phyloP scores from a whole-genome alignment of 2,797 vertebrate genomes.

The Liparis tanakae region DNA sequence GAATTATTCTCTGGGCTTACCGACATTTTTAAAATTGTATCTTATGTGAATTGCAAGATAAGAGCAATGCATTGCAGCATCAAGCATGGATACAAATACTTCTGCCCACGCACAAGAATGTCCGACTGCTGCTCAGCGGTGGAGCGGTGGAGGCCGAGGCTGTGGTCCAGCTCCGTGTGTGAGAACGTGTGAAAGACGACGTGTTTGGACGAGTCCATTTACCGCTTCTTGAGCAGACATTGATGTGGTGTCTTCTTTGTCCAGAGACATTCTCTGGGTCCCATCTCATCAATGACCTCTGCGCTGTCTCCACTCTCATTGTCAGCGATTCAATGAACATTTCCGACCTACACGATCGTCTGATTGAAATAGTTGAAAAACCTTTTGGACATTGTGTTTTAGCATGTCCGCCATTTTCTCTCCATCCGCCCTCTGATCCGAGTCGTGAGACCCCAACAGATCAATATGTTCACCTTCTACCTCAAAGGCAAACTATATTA shows the following conservation, averaged over 20 bases:
- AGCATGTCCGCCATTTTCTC: neutral
- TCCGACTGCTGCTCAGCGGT: too few relatives aligned
- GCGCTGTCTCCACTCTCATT: neutral
- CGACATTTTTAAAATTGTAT: neutral
- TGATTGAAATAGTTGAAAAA: constrained; percentile 1
- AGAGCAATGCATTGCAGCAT: neutral
- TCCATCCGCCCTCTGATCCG: neutral
- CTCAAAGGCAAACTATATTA: neutral
- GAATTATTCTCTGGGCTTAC: neutral
- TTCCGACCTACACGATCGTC: neutral
- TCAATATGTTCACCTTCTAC: neutral
- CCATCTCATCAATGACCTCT: neutral
- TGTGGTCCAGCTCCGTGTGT: neutral
- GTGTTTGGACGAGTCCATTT: neutral
- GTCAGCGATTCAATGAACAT: neutral
- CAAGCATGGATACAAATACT: neutral
- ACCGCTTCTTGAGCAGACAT: neutral
- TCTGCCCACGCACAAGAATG: neutral
- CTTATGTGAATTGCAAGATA: neutral
- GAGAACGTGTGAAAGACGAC: neutral
- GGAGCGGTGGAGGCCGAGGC: too few relatives aligned
- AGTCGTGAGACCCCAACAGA: constrained; percentile 1
- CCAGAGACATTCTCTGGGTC: neutral
- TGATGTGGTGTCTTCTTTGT: neutral
- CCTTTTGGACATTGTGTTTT: neutral